These are phyloP conservation scores for Sternotherus odoratus DNA, from an alignment of 2,797 vertebrate species.

Conservation along the genomic window DNA sequence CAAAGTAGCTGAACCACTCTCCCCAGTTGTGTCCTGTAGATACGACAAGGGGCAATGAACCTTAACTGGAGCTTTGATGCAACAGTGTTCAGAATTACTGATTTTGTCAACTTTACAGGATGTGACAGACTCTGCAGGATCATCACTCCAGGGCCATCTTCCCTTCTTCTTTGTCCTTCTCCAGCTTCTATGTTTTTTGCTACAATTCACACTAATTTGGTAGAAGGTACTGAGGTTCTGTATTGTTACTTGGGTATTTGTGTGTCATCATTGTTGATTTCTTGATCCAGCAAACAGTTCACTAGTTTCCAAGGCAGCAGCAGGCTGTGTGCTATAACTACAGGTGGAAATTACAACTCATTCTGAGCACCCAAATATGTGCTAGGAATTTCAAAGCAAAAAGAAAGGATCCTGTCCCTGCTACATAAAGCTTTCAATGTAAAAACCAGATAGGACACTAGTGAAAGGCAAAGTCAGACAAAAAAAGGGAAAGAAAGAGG, in stretches of 20 bases:
- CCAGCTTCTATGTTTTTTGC: constrained; percentile 38
- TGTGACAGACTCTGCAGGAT: fast-evolving
- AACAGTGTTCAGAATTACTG: neutral
- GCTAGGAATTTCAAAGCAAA: neutral
- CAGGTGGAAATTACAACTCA: fast-evolving
- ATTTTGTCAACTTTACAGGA: neutral
- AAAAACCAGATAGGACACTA: neutral
- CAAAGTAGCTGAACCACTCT: neutral
- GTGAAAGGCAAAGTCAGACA: neutral
- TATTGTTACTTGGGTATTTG: fast-evolving
- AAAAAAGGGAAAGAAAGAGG: neutral
- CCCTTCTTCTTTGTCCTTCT: neutral
- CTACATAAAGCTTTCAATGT: neutral
- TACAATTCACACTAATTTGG: neutral
- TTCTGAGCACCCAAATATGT: neutral
- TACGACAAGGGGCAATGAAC: neutral
- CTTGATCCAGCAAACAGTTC: neutral
- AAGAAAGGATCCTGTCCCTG: neutral
- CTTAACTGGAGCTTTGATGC: neutral
- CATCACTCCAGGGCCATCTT: neutral
- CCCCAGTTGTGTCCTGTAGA: neutral
- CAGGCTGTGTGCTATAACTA: neutral
- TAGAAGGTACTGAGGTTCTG: neutral
- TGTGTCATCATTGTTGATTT: fast-evolving
- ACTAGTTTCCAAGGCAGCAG: neutral